A percentile compares a stretch with the other conserved stretches of the same genome.
Conservation (phyloP, 1,140 invertebrate species). For the Muscidifurax raptorellus region DNA sequence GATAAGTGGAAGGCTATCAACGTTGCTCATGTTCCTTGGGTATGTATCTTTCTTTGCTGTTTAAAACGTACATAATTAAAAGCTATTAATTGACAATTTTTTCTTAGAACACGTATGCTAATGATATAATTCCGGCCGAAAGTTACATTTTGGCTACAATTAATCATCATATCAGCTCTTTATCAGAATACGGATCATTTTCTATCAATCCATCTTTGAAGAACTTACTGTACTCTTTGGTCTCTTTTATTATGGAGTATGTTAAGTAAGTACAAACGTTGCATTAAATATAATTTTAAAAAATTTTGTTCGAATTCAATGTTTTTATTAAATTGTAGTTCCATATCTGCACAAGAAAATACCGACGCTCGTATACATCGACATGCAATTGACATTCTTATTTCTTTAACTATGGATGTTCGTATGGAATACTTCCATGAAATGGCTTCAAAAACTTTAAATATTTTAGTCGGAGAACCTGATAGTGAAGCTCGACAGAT, state of each 20-base stretch:
- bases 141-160: constrained; percentile 84
- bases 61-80: not conserved
- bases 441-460: constrained; percentile 76
- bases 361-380: constrained; percentile 65
- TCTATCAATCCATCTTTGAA: constrained; percentile 83
- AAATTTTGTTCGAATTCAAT: not conserved
- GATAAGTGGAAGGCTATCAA: constrained; percentile 81
- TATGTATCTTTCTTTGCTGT: constrained; percentile 46
- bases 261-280: constrained; percentile 75
- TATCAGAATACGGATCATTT: constrained; percentile 78
- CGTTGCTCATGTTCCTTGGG: constrained; percentile 76
- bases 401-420: constrained; percentile 85
- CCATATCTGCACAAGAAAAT: constrained; percentile 74
- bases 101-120: constrained; percentile 81
- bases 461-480: constrained; percentile 78
- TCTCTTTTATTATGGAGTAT: constrained; percentile 82
- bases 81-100: not conserved
- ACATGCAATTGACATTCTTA: constrained; percentile 79
- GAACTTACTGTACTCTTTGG: constrained; percentile 80
- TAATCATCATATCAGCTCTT: constrained; percentile 76
- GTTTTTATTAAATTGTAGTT: constrained; percentile 34
- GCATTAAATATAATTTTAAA: not conserved
- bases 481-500: constrained; percentile 81
- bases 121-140: constrained; percentile 89
- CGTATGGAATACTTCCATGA: constrained; percentile 84